phyloP scores from a whole-genome alignment of 2,113 vertebrate species.

The Phaethon lepturus region DNA sequence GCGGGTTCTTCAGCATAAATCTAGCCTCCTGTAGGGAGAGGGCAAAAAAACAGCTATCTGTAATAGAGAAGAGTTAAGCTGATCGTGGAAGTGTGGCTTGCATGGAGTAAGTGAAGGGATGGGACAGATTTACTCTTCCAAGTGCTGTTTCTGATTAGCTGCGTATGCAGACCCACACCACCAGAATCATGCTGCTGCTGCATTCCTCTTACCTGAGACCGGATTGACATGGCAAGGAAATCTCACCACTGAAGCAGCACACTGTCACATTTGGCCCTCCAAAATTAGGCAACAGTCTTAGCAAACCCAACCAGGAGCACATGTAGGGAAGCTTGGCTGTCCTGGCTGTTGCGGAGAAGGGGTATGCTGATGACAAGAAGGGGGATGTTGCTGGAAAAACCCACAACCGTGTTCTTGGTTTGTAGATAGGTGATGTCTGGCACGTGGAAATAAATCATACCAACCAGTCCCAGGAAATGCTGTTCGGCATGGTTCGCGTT shows the following conservation, averaged over 20 bases:
- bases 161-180: neutral
- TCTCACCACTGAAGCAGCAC: neutral
- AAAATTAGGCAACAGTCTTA: neutral
- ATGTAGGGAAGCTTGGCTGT: neutral
- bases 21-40: neutral
- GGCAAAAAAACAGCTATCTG: accelerated
- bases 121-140: neutral
- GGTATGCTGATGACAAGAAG: neutral
- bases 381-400: neutral
- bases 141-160: neutral
- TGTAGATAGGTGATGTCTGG: neutral
- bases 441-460: neutral
- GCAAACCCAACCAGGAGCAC: neutral
- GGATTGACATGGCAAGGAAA: neutral
- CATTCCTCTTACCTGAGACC: neutral
- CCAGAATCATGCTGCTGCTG: neutral
- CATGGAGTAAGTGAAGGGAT: neutral
- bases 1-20: neutral
- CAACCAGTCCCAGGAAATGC: neutral
- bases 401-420: neutral
- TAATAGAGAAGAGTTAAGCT: neutral
- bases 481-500: neutral
- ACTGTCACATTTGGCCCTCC: neutral
- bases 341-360: neutral
- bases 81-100: neutral